These are phyloP conservation scores for Yoshiicerus persimilis DNA, from an alignment of 1,140 invertebrate genomes.

Conservation along the genomic window DNA sequence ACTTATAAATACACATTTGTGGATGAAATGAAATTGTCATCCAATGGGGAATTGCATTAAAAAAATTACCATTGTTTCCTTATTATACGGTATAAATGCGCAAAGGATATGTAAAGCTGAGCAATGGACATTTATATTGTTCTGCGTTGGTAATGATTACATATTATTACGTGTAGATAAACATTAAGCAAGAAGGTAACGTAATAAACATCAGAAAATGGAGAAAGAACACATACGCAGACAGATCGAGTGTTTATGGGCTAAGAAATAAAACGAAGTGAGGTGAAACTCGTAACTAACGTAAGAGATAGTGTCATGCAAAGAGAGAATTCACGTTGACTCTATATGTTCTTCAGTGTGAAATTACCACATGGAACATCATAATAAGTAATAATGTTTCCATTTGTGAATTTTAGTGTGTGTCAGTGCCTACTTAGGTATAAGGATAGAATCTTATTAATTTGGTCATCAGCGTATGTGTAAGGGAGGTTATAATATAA, in stretches of 20 bases:
- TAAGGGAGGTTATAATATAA: neutral
- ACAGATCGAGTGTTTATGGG: neutral
- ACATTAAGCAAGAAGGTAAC: neutral
- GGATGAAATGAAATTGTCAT: too few relatives aligned
- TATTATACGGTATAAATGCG: neutral
- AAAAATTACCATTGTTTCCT: neutral
- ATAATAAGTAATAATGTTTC: slow-evolving; percentile 1
- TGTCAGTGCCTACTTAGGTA: neutral
- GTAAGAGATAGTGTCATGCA: neutral
- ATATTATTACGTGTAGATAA: neutral
- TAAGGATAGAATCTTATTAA: neutral
- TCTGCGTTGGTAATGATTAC: neutral
- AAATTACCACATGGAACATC: neutral
- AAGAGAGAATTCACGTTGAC: neutral
- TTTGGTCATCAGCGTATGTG: neutral
- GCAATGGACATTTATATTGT: neutral
- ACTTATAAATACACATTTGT: too few relatives aligned
- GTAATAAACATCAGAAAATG: neutral
- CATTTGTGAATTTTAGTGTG: neutral
- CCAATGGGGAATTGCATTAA: neutral
- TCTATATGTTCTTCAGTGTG: neutral
- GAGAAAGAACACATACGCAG: neutral
- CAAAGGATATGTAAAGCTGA: neutral
- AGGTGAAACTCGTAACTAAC: neutral
- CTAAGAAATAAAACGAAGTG: neutral